Evolutionary conservation across 2,113 vertebrate species (phyloP), one percentile per base, ranked within the genome.

Genomic region (Muscicapa adusta): DNA sequence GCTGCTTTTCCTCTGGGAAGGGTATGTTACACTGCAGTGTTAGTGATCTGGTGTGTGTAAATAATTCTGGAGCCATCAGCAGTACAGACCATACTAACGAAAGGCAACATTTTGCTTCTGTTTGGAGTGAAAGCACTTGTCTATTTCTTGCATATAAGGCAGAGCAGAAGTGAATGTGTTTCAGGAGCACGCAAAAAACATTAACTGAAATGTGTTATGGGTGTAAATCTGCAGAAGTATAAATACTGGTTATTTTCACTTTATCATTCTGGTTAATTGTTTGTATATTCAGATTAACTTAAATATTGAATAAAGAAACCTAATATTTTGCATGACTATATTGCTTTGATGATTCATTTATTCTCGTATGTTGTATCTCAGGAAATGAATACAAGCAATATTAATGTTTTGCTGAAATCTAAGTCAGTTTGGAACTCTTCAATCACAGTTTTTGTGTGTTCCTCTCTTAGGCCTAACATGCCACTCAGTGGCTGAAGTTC

Each of bases 291-390:
- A 89, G 93, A 88, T 14, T 93, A 94, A 96, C 72, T 96, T 95
- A 91, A 91, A 70, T 51, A 89, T 48, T 51, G 63, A 96, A 96
- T 96, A 96, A 96, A 96, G 68, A 67, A 95, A 11, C 47, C n/a
- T 94, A 83, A 53, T 95, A 81, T 93, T 97, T 95, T 97, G 96
- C 96, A 97, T 97, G 94, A 73, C 53, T 70, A 81, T 18, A 60
- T 14, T 22, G 45, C 72, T 88, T 84, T 53, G 56, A 34, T 92
- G 54, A 76, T 33, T 62, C 51, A 53, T 84, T 87, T 94, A 34
- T 90, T 79, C 20, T 88, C 22, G n/a, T 28, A 23, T 29, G 16
- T 51, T 72, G 26, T 47, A 34, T 51, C 24, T 48, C 40, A 38
- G 51, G 48, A 84, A 81, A 60, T 34, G 6, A 47, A 29, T 51